Evolutionary conservation across 2,113 vertebrate species (phyloP), one percentile per base, ranked within the genome.

Genomic region (Rhea pennata): DNA sequence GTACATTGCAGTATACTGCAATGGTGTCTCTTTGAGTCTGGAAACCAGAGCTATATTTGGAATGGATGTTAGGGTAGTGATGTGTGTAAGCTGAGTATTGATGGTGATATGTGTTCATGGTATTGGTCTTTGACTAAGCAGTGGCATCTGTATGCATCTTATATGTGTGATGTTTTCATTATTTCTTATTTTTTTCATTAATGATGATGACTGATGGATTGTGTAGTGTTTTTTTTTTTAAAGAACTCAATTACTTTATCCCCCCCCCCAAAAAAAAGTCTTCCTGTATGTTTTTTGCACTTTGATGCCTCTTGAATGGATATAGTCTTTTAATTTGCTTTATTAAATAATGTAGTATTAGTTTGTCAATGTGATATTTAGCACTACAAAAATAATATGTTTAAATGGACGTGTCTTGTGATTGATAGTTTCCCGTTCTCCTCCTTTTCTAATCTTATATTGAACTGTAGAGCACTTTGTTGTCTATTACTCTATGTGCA

Each of bases 1-100:
- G 27, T 67, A 13, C 5, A 8, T 8, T 36, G 40, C 2, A 2
- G 53, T 0, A 0, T 69, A 19, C 10, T 58, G 15, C 12, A 27
- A 56, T 69, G 17, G 7, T 83, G 39, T 6, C 11, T 75, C 27
- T 73, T 70, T 61, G 11, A 5, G 14, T 79, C 65, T 72, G 27
- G 23, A 80, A 44, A 15, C 3, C 44, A 58, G 50, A 92, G 46
- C 23, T 83, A 39, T 22, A 15, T 74, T 73, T 80, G 48, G 27
- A 80, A 74, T 59, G 24, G n/a, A 84, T 79, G 93, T 78, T 73
- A 67, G 44, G 1, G 0, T 51, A 22, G 26, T 66, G 31, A 61
- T 12, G 27, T 80, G 70, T 22, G 15, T 71, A 67, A 88, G 56
- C 12, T 54, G 33, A 73, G 19, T 74, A 71, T 17, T 84, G 62